phyloP scores from a whole-genome alignment of 2,888 invertebrate species.

The Drosophila pseudotalamancana region DNA sequence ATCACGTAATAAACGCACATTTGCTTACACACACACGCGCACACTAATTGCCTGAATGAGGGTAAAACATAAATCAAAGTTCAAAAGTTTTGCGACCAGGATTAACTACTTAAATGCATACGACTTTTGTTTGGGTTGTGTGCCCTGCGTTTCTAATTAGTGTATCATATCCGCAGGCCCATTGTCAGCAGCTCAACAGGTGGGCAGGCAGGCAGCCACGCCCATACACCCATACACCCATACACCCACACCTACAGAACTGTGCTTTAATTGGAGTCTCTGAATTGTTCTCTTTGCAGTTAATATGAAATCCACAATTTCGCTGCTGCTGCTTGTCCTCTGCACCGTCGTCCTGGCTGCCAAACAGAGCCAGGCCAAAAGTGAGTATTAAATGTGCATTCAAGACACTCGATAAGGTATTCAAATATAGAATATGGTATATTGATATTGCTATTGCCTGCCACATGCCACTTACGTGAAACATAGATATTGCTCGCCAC shows the following conservation, averaged over 20 bases:
- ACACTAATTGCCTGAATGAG: slow-evolving; percentile 55
- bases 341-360: slow-evolving; percentile 83
- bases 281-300: slow-evolving; percentile 51
- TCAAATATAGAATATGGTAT: slow-evolving; percentile 15
- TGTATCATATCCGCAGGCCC: slow-evolving; percentile 47
- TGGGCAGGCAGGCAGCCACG: slow-evolving; percentile 23
- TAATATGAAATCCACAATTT: slow-evolving; percentile 83
- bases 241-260: background rate
- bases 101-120: slow-evolving; percentile 70
- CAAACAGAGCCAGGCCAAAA: slow-evolving; percentile 83
- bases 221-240: background rate
- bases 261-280: slow-evolving; percentile 30
- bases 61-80: slow-evolving; percentile 73
- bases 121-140: slow-evolving; percentile 37
- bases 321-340: slow-evolving; percentile 81
- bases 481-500: slow-evolving; percentile 4
- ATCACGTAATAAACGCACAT: slow-evolving; percentile 69
- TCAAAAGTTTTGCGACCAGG: slow-evolving; percentile 70
- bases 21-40: slow-evolving; percentile 28
- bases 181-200: slow-evolving; percentile 63
- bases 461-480: slow-evolving; percentile 11
- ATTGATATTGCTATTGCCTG: slow-evolving; percentile 1
- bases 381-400: slow-evolving; percentile 71
- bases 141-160: slow-evolving; percentile 69
- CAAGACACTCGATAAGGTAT: background rate